A percentile compares a stretch with the other conserved stretches of the same genome.
phyloP scores from a whole-genome alignment of 2,797 vertebrate genomes.

The Emys orbicularis region DNA sequence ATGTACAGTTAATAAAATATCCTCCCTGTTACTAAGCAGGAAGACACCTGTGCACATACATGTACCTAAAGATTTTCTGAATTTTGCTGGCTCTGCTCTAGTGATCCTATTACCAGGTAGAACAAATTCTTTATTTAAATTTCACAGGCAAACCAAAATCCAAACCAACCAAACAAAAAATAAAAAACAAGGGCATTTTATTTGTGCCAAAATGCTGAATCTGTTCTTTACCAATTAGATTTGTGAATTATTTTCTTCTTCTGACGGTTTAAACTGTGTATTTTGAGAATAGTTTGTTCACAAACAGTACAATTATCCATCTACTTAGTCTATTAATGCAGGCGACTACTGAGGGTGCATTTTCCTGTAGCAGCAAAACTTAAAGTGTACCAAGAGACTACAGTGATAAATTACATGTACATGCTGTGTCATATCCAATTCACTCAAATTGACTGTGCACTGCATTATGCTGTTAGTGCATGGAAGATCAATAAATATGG shows the following conservation, averaged over 20 bases:
- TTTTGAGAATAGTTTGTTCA: constrained; percentile 37
- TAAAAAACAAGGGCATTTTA: neutral
- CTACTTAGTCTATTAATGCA: constrained; percentile 88
- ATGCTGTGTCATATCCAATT: constrained; percentile 98
- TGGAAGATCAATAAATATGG: constrained; percentile 98
- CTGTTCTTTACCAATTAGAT: neutral
- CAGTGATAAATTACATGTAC: constrained; percentile 95
- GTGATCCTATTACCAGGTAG: neutral
- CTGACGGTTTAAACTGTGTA: neutral
- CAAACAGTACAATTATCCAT: constrained; percentile 56
- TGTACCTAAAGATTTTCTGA: neutral
- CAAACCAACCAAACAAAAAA: neutral
- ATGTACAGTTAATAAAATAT: neutral
- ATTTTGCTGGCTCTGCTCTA: fast-evolving
- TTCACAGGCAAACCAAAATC: neutral
- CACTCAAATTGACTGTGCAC: constrained; percentile 95
- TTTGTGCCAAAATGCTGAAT: neutral
- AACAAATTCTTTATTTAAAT: neutral
- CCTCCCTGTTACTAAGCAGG: neutral
- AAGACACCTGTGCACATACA: neutral
- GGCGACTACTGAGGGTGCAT: constrained; percentile 84
- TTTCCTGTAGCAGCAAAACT: constrained; percentile 90
- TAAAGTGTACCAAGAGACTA: constrained; percentile 89
- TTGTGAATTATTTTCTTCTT: neutral
- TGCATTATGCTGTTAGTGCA: constrained; percentile 92